These are phyloP conservation scores for Corythoichthys haematopterus DNA, from an alignment of 2,113 vertebrate species.

Conservation along the genomic window DNA sequence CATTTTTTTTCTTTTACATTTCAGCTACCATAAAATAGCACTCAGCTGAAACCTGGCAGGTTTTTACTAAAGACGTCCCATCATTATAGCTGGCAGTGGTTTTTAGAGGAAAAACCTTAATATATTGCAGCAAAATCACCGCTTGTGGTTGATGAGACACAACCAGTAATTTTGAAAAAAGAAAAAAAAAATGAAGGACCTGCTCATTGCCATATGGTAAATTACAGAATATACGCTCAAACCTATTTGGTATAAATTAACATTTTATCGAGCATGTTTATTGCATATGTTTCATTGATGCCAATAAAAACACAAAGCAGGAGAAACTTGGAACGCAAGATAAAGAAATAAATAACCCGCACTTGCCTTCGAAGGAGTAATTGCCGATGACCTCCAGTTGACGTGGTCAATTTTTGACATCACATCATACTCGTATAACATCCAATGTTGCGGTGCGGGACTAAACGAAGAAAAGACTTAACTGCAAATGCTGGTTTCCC, in stretches of 20 bases:
- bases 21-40: constrained; percentile 31
- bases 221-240: not conserved
- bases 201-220: constrained; percentile 1
- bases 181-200: not conserved
- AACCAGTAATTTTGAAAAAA: constrained; percentile 14
- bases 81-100: constrained; percentile 42
- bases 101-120: constrained; percentile 30
- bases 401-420: not conserved
- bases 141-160: constrained; percentile 27
- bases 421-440: not conserved
- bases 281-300: too few relatives aligned
- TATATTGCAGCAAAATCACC: constrained; percentile 22
- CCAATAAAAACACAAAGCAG: constrained; percentile 6
- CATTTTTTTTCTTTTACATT: constrained; percentile 30
- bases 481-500: constrained; percentile 4
- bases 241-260: not conserved
- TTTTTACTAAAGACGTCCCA: constrained; percentile 37
- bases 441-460: not conserved
- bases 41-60: constrained; percentile 18
- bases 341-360: not conserved
- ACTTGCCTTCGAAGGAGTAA: not conserved
- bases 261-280: not conserved
- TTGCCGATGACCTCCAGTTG: constrained; percentile 1
- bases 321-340: not conserved
- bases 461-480: not conserved